phyloP scores from a whole-genome alignment of 2,797 vertebrate genomes.

The Crocodylus rhombifer region DNA sequence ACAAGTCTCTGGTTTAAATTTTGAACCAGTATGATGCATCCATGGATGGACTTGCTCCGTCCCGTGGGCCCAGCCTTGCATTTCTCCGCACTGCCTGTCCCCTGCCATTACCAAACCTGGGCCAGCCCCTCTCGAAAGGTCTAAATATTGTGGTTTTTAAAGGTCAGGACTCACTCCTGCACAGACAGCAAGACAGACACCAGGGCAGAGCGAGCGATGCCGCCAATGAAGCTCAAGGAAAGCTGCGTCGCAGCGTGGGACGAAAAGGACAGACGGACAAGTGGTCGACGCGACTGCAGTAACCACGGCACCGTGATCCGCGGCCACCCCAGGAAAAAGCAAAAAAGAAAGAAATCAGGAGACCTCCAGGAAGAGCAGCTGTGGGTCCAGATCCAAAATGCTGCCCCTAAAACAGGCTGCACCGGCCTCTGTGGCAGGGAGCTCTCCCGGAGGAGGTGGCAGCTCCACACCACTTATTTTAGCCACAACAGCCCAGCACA shows the following conservation, averaged over 20 bases:
- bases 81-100: neutral
- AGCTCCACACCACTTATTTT: too few relatives aligned
- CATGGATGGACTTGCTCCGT: rapidly evolving
- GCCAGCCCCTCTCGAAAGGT: neutral
- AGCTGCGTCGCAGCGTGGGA: neutral
- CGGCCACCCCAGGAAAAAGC: neutral
- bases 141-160: neutral
- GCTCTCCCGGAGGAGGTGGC: too few relatives aligned
- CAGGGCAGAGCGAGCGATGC: neutral
- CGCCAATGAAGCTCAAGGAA: rapidly evolving
- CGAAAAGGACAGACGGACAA: neutral
- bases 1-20: too few relatives aligned
- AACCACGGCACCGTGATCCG: neutral
- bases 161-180: neutral
- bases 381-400: too few relatives aligned
- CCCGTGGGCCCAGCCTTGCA: neutral
- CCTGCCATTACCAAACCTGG: neutral
- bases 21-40: rapidly evolving
- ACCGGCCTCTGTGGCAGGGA: too few relatives aligned
- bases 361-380: neutral
- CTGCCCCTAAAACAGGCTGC: too few relatives aligned
- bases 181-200: neutral
- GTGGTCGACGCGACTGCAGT: neutral
- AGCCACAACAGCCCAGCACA: too few relatives aligned
- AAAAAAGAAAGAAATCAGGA: neutral